A percentile compares a stretch with the other conserved stretches of the same genome.
phyloP scores from a whole-genome alignment of 1,140 invertebrate species.

The Tetramorium alpestre region DNA sequence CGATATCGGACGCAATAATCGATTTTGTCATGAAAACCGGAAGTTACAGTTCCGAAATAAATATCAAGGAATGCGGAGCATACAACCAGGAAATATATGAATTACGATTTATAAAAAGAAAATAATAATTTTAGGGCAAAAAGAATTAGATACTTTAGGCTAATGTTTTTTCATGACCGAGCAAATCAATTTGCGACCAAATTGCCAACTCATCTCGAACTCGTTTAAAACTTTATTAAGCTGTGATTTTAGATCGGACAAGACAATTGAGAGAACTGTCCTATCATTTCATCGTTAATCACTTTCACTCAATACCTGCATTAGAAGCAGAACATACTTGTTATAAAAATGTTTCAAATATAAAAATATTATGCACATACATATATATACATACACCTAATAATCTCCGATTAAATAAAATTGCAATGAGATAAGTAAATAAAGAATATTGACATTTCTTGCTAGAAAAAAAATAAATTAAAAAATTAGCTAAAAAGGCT shows the following conservation, averaged over 20 bases:
- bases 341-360: not conserved
- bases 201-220: slow-evolving; percentile 33
- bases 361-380: not conserved
- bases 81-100: not conserved
- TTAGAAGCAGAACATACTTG: not conserved
- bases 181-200: slow-evolving; percentile 42
- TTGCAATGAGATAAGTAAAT: not conserved
- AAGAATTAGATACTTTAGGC: slow-evolving; percentile 8
- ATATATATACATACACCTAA: not conserved
- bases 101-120: not conserved
- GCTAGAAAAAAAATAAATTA: not conserved
- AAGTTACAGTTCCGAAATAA: slow-evolving; percentile 14
- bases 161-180: slow-evolving; percentile 15
- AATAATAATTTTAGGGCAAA: slow-evolving; percentile 8
- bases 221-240: slow-evolving; percentile 52
- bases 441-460: not conserved
- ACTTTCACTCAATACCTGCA: not conserved
- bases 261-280: not conserved
- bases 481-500: not conserved
- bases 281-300: not conserved
- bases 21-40: not conserved
- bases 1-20: slow-evolving; percentile 20
- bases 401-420: not conserved
- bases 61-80: not conserved
- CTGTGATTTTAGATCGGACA: slow-evolving; percentile 37